Evolutionary conservation across 2,888 invertebrate genomes (phyloP).

Genomic region (Augochlorella aurata): DNA sequence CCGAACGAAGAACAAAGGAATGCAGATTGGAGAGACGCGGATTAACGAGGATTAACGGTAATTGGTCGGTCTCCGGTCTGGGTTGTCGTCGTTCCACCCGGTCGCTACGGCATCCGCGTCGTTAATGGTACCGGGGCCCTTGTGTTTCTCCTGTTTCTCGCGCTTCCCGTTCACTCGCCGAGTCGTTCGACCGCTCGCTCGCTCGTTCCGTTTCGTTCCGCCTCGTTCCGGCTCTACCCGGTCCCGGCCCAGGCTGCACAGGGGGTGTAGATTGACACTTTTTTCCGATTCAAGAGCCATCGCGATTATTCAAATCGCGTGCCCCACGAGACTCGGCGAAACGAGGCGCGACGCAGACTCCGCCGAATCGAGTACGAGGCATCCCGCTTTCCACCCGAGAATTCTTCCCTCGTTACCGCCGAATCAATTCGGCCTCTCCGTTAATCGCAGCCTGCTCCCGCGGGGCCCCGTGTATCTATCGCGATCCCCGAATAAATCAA

Average conservation of each 20-base stretch:
- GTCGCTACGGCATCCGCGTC: slow-evolving; percentile 25
- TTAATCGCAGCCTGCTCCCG: slow-evolving; percentile 48
- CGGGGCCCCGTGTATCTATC: slow-evolving; percentile 1
- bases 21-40: slow-evolving; percentile 77
- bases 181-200: not conserved
- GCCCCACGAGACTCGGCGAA: slow-evolving; percentile 22
- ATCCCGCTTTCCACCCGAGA: slow-evolving; percentile 12
- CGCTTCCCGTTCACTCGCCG: not conserved
- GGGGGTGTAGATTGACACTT: slow-evolving; percentile 61
- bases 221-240: not conserved
- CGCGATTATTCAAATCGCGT: slow-evolving; percentile 76
- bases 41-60: slow-evolving; percentile 78
- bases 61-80: slow-evolving; percentile 72
- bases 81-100: slow-evolving; percentile 21
- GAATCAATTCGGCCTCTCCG: slow-evolving; percentile 58
- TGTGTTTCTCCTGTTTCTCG: slow-evolving; percentile 19
- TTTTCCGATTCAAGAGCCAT: slow-evolving; percentile 75
- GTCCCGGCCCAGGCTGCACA: not conserved
- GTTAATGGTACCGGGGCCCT: slow-evolving; percentile 36
- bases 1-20: slow-evolving; percentile 72
- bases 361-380: not conserved
- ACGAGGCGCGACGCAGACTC: slow-evolving; percentile 2
- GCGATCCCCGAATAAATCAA: slow-evolving; percentile 21
- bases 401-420: slow-evolving; percentile 56
- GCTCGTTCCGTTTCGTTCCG: not conserved